Evolutionary conservation across 2,797 vertebrate species (phyloP).

Genomic region (Lates japonicus): DNA sequence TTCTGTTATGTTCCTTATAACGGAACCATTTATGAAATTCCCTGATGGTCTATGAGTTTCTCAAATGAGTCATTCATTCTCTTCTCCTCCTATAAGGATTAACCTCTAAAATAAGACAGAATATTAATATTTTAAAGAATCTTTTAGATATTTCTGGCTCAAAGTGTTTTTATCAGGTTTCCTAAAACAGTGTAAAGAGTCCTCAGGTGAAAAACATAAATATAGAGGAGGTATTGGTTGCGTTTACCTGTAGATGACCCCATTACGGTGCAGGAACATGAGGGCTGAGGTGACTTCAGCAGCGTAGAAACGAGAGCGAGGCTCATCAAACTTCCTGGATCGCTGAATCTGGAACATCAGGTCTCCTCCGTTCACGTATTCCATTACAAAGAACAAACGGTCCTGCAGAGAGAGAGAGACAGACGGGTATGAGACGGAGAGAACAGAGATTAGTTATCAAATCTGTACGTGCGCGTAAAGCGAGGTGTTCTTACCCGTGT

Average conservation of each 20-base stretch:
- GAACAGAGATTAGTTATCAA: neutral
- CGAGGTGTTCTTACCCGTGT: constrained; percentile 87
- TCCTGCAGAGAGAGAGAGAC: constrained; percentile 87
- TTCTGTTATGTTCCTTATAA: constrained; percentile 22
- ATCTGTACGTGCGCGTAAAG: neutral
- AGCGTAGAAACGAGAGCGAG: constrained; percentile 98
- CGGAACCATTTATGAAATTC: neutral
- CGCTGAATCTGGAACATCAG: constrained; percentile 99
- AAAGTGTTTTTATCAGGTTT: neutral
- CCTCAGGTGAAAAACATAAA: neutral
- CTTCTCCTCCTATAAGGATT: neutral
- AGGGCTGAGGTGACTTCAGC: constrained; percentile 99
- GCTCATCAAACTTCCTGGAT: constrained; percentile 97
- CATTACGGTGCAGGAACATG: constrained; percentile 98
- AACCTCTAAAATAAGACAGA: neutral
- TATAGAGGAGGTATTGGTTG: neutral
- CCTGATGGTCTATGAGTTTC: neutral
- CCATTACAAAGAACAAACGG: constrained; percentile 99
- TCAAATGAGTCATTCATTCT: neutral
- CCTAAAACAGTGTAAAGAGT: neutral
- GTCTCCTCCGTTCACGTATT: constrained; percentile 98
- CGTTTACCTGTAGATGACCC: constrained; percentile 96
- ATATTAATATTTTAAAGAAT: neutral
- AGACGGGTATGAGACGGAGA: neutral
- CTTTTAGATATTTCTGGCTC: neutral